phyloP scores from a whole-genome alignment of 2,888 invertebrate genomes.

The Mesorhabditis spiculigera region DNA sequence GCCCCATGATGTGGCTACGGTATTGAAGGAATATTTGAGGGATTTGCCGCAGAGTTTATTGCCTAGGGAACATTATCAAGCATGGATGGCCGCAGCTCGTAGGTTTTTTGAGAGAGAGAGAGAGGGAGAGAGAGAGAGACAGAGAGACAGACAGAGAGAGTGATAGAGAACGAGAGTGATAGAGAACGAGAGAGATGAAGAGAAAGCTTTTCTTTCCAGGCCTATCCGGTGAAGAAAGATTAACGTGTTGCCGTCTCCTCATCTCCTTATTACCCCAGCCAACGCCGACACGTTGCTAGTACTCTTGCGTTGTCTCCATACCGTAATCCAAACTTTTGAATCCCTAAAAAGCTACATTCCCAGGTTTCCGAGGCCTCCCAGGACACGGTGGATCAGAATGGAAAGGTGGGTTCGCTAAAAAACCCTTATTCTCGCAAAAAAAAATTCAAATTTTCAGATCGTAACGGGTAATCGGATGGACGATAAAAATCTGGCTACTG shows the following conservation, averaged over 20 bases:
- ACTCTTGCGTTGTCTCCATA: conserved; percentile 76
- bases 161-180: too few species aligned
- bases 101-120: conserved; percentile 59
- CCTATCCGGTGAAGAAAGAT: conserved; percentile 27
- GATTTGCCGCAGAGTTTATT: conserved; percentile 88
- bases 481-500: conserved; percentile 81
- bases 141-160: too few species aligned
- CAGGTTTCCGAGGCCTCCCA: not conserved
- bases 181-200: too few species aligned
- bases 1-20: conserved; percentile 81
- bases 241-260: conserved; percentile 61
- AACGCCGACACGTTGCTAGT: conserved; percentile 85
- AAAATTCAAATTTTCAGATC: conserved; percentile 19
- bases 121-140: not conserved
- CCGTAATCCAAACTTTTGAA: conserved; percentile 62
- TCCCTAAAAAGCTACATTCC: not conserved
- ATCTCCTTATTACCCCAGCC: conserved; percentile 80
- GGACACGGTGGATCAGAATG: not conserved
- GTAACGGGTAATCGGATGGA: conserved; percentile 88
- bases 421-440: not conserved
- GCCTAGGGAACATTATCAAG: conserved; percentile 81
- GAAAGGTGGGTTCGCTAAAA: not conserved
- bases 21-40: conserved; percentile 78
- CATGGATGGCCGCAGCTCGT: conserved; percentile 89
- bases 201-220: too few species aligned